Percentiles rank a stretch among this genome's conserved stretches.
phyloP scores from a whole-genome alignment of 2,888 invertebrate genomes.

The Ormyrus labotus region DNA sequence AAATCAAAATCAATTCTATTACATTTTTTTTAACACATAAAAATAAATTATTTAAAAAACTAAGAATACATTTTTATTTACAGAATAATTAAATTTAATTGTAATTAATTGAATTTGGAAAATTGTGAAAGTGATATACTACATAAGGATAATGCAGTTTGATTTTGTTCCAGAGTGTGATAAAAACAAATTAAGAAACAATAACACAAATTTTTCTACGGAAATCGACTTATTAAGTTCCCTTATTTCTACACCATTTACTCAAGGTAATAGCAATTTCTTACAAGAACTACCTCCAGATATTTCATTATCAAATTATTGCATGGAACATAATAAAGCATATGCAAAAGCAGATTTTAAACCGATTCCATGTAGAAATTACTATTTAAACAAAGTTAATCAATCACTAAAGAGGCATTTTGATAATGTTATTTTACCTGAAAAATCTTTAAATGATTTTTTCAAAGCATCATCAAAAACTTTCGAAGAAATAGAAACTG shows the following conservation, averaged over 20 bases:
- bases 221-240: background rate
- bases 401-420: constrained; percentile 34
- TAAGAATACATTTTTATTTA: too few relatives aligned
- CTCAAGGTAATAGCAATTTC: background rate
- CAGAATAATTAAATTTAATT: too few relatives aligned
- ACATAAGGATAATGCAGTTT: constrained; percentile 2
- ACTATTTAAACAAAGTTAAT: constrained; percentile 22
- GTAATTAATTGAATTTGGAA: too few relatives aligned
- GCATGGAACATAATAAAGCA: constrained; percentile 52
- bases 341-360: constrained; percentile 44
- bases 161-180: constrained; percentile 22
- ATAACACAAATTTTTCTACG: background rate
- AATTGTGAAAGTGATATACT: too few relatives aligned
- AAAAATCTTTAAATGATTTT: constrained; percentile 42
- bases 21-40: too few relatives aligned
- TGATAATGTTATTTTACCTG: constrained; percentile 38
- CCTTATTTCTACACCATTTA: constrained; percentile 26
- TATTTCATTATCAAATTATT: constrained; percentile 53
- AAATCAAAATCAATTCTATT: too few relatives aligned
- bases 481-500: constrained; percentile 15
- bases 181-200: background rate
- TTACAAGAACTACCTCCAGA: constrained; percentile 21
- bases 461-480: constrained; percentile 34
- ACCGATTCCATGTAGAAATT: constrained; percentile 39
- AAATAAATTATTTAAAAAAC: too few relatives aligned